Conservation (phyloP, 2,113 vertebrate genomes). For the Strix aluco region DNA sequence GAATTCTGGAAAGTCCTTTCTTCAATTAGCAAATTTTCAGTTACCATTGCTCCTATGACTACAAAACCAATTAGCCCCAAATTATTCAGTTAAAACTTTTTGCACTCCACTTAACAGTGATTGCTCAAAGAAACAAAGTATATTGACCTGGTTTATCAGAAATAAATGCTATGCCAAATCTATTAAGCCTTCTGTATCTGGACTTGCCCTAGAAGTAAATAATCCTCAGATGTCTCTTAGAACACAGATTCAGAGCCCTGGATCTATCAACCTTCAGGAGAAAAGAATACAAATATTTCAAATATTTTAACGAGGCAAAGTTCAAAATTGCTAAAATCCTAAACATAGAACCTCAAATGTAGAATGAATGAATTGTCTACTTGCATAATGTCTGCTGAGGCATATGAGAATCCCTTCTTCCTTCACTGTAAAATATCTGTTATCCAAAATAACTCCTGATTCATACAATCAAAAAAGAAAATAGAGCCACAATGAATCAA, state of each 20-base stretch:
- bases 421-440: background rate
- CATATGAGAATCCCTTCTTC: background rate
- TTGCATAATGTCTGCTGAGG: background rate
- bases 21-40: background rate
- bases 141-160: background rate
- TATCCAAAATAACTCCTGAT: background rate
- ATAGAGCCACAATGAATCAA: background rate
- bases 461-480: background rate
- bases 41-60: background rate
- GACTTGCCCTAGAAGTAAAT: background rate
- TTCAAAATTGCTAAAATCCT: background rate
- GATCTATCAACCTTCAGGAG: background rate
- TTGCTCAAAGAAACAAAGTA: background rate
- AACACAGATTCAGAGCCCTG: background rate
- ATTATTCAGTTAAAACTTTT: background rate
- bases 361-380: background rate
- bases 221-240: conserved; percentile 16
- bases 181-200: conserved; percentile 12
- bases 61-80: background rate
- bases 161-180: background rate
- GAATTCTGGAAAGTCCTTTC: background rate
- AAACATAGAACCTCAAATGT: background rate
- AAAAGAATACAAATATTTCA: background rate
- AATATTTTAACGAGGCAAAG: background rate
- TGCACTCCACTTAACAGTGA: background rate